Conservation (phyloP, 1,140 invertebrate species). For the Conus betulinus region DNA sequence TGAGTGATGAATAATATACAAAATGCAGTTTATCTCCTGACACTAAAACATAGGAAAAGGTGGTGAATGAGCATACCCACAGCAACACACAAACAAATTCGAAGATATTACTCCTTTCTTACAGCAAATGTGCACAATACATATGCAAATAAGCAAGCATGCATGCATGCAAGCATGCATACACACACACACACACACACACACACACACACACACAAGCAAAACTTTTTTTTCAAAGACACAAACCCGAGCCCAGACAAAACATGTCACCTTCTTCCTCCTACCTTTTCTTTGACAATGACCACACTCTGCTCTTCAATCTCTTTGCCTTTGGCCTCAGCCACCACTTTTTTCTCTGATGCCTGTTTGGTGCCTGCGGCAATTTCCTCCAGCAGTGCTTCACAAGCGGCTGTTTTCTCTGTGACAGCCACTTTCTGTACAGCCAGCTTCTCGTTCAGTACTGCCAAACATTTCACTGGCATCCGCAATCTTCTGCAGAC, state of each 20-base stretch:
- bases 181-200: neutral
- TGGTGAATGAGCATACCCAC: too few relatives aligned
- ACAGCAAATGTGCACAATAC: too few relatives aligned
- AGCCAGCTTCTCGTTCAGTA: slow-evolving; percentile 85
- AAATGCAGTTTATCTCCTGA: too few relatives aligned
- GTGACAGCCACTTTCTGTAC: slow-evolving; percentile 86
- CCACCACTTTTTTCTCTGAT: slow-evolving; percentile 85
- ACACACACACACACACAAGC: slow-evolving; percentile 13
- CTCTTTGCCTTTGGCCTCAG: slow-evolving; percentile 85
- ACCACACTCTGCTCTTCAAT: slow-evolving; percentile 87
- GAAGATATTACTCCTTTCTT: too few relatives aligned
- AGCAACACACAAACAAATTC: too few relatives aligned
- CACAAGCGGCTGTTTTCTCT: slow-evolving; percentile 86
- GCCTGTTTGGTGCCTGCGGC: slow-evolving; percentile 80
- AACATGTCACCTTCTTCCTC: neutral
- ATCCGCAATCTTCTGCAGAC: slow-evolving; percentile 86
- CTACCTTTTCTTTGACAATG: slow-evolving; percentile 85
- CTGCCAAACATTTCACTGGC: slow-evolving; percentile 84
- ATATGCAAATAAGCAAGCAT: too few relatives aligned
- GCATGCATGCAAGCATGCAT: too few relatives aligned
- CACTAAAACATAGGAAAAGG: too few relatives aligned
- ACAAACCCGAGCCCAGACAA: neutral
- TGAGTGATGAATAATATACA: too few relatives aligned
- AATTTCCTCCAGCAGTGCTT: slow-evolving; percentile 83
- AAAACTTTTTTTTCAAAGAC: neutral